These are phyloP conservation scores for Falco cherrug DNA, from an alignment of 2,797 vertebrate genomes.

Conservation along the genomic window DNA sequence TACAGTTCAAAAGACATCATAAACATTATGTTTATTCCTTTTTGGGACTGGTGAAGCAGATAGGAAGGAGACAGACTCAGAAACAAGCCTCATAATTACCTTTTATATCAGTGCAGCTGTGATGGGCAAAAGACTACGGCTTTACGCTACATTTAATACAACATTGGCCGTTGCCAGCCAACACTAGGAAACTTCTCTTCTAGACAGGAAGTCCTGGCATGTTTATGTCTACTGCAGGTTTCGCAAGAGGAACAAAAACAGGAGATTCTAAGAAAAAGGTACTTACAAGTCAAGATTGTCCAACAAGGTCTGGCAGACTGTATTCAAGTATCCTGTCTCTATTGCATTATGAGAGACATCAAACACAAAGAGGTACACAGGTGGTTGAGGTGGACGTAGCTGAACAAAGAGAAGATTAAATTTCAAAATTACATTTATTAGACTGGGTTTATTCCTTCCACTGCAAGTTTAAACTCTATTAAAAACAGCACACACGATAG, in stretches of 20 bases:
- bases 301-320: slow-evolving; percentile 90
- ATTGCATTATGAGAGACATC: slow-evolving; percentile 96
- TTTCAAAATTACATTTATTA: background rate
- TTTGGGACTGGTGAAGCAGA: background rate
- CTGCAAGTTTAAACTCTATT: background rate
- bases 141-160: background rate
- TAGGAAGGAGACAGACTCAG: background rate
- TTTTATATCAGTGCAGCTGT: background rate
- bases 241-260: background rate
- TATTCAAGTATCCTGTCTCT: slow-evolving; percentile 93
- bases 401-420: slow-evolving; percentile 62
- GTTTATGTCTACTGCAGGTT: background rate
- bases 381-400: slow-evolving; percentile 96
- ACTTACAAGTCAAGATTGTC: slow-evolving; percentile 95
- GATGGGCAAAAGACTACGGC: background rate
- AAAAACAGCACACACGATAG: background rate
- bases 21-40: background rate
- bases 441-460: background rate
- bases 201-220: background rate
- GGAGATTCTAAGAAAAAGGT: background rate
- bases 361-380: slow-evolving; percentile 94
- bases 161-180: background rate
- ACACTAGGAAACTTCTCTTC: background rate
- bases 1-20: background rate
- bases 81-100: background rate